Base-by-base conservation (phyloP, 1,140 invertebrate genomes). In the Coelopa frigida region DNA sequence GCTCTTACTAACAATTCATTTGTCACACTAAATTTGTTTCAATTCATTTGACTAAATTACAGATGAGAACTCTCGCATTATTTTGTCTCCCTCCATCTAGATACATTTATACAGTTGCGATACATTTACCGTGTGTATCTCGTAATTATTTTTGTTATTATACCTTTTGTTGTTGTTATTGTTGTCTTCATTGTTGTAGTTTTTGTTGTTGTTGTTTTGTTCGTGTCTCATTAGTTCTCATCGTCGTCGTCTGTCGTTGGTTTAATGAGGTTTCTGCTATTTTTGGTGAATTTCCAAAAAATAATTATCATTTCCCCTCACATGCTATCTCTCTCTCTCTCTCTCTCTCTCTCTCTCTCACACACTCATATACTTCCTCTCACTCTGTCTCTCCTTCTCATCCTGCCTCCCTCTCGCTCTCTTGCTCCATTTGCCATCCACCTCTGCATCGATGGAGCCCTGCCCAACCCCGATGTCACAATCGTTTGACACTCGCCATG, bases 1-100 rank as follows among this genome's bases (percentile, higher is more conserved):
- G n/a, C n/a, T n/a, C n/a, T n/a, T n/a, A n/a, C n/a, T n/a, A 57
- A 61, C 59, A 62, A 61, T 61, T 63, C 58, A 63, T 63, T 63
- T 63, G 60, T 63, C 60, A 63, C 60, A 63, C 60, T 64, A 63
- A 63, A 63, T 63, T 63, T 63, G 60, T 63, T 63, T 61, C 60
- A 63, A 63, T 63, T 63, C 60, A 63, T 63, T 63, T 63, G 60
- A 56, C 63, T 61, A 61, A 58, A 63, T 44, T 40, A 18, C 29
- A 33, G n/a, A n/a, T n/a, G n/a, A n/a, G n/a, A n/a, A n/a, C n/a
- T n/a, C 22, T 41, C 14, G 23, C 24, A 60, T 63, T 52, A 63
- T n/a, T n/a, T n/a, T n/a, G n/a, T n/a, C n/a, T n/a, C n/a, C n/a
- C n/a, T n/a, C 58, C 60, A 63, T 58, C 59, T 58, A 60, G 59